A percentile compares a stretch with the other conserved stretches of the same genome.
Evolutionary conservation across 2,113 vertebrate genomes (phyloP).

Genomic region (Potamarius usumacintae): DNA sequence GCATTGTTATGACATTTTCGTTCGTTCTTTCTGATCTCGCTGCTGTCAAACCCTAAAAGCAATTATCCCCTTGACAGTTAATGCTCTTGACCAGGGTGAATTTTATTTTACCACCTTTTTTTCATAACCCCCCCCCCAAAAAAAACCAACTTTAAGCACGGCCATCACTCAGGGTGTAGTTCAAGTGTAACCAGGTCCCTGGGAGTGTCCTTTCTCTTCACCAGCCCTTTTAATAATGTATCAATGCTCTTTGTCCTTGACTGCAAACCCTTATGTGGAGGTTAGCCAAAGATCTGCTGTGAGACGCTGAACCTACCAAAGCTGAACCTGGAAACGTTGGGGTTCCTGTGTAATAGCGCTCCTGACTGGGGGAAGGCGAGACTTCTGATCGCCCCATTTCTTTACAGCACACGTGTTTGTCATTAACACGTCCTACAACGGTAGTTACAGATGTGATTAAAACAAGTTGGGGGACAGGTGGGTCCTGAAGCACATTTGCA

Average conservation of each 20-base stretch:
- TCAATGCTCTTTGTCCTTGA: constrained; percentile 28
- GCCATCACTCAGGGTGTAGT: constrained; percentile 37
- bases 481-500: constrained; percentile 41
- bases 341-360: constrained; percentile 24
- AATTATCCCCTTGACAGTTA: constrained; percentile 69
- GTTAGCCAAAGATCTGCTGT: constrained; percentile 29
- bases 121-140: not conserved
- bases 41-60: constrained; percentile 68
- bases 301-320: constrained; percentile 42
- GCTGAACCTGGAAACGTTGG: constrained; percentile 10
- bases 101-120: constrained; percentile 57
- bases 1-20: constrained; percentile 67
- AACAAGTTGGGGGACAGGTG: constrained; percentile 55
- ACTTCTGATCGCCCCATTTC: constrained; percentile 40
- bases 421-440: constrained; percentile 56
- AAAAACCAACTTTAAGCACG: constrained; percentile 56
- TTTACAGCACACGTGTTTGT: constrained; percentile 57
- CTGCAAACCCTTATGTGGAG: constrained; percentile 42
- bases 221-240: constrained; percentile 44
- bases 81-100: constrained; percentile 63
- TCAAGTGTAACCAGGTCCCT: constrained; percentile 32
- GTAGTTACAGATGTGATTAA: constrained; percentile 56
- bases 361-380: constrained; percentile 33
- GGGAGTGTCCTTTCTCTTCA: constrained; percentile 23
- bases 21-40: constrained; percentile 53